phyloP scores from a whole-genome alignment of 2,797 vertebrate species.

The Tapera naevia region DNA sequence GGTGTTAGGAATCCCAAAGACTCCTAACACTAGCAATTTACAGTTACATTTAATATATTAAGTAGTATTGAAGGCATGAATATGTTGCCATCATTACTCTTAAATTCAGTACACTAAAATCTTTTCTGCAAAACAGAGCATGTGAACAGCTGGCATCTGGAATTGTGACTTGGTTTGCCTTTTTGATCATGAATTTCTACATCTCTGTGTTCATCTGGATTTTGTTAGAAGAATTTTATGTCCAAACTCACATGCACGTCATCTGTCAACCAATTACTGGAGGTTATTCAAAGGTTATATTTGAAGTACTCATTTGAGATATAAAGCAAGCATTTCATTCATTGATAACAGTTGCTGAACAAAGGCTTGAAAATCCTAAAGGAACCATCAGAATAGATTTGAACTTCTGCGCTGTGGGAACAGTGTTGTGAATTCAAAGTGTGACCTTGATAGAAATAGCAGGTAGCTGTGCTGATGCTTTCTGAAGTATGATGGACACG shows the following conservation, averaged over 20 bases:
- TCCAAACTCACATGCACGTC: conserved; percentile 27
- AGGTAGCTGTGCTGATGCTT: not conserved
- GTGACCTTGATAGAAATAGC: conserved; percentile 72
- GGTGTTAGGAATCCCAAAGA: not conserved
- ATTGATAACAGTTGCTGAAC: conserved; percentile 19
- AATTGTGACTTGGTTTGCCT: not conserved
- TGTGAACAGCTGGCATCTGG: not conserved
- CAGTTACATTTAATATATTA: not conserved
- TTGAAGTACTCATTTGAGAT: conserved; percentile 53
- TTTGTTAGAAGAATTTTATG: conserved; percentile 45
- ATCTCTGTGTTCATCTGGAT: not conserved
- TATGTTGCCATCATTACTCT: not conserved
- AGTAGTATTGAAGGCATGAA: not conserved
- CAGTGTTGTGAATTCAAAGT: conserved; percentile 37
- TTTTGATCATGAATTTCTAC: conserved; percentile 10
- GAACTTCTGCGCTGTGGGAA: conserved; percentile 33
- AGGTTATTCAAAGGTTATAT: conserved; percentile 64
- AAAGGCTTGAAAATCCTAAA: conserved; percentile 45
- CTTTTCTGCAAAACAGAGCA: not conserved
- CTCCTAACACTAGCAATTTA: not conserved
- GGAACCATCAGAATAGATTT: conserved; percentile 43
- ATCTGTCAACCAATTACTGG: conserved; percentile 44
- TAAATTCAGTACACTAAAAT: not conserved
- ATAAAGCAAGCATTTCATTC: conserved; percentile 17
- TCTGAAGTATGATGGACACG: not conserved